phyloP scores from a whole-genome alignment of 2,888 invertebrate genomes.

The Lepetodrilus schrolli region DNA sequence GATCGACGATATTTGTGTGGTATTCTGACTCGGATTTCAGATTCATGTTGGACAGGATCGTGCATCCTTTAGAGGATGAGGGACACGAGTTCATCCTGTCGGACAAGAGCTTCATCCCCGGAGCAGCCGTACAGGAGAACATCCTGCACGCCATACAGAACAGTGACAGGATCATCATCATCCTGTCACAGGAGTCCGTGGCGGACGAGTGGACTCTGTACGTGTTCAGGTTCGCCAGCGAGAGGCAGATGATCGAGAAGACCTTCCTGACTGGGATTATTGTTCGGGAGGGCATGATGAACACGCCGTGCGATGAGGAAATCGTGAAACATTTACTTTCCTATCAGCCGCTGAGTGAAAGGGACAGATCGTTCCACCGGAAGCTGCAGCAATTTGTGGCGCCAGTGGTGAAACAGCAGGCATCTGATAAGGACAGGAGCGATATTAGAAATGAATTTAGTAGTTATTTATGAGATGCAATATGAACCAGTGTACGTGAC shows the following conservation, averaged over 20 bases:
- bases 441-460: too few relatives aligned
- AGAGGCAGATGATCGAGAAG: conserved; percentile 11
- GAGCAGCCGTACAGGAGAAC: conserved; percentile 21
- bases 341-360: background rate
- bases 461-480: too few relatives aligned
- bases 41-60: conserved; percentile 19
- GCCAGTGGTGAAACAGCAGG: too few relatives aligned
- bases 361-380: background rate
- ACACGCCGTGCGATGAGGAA: background rate
- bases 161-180: conserved; percentile 14
- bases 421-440: too few relatives aligned
- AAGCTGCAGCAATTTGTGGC: background rate
- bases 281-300: background rate
- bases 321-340: conserved; percentile 3
- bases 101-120: conserved; percentile 25
- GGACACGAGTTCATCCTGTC: conserved; percentile 9
- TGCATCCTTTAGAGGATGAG: background rate
- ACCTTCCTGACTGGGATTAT: conserved; percentile 4
- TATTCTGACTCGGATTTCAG: conserved; percentile 22
- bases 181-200: background rate
- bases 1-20: conserved; percentile 17
- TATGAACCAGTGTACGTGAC: too few relatives aligned
- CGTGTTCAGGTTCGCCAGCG: conserved; percentile 13
- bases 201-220: conserved; percentile 13
- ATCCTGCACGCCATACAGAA: conserved; percentile 7